phyloP scores from a whole-genome alignment of 2,888 invertebrate genomes.

The Hirtodrosophila alboralis region DNA sequence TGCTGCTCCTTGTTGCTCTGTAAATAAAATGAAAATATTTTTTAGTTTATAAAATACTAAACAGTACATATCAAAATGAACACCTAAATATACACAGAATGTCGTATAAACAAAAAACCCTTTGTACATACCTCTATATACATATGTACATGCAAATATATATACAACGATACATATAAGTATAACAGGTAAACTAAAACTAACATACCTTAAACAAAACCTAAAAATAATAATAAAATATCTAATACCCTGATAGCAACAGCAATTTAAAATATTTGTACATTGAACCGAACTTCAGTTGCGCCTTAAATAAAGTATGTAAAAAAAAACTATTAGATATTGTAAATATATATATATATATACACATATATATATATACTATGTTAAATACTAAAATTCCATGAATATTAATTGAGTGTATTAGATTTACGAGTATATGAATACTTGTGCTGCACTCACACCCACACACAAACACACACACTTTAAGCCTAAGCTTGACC shows the following conservation, averaged over 20 bases:
- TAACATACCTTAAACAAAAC: slow-evolving; percentile 7
- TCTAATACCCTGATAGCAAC: slow-evolving; percentile 15
- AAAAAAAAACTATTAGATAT: slow-evolving; percentile 38
- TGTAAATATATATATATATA: slow-evolving; percentile 60
- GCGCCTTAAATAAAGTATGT: slow-evolving; percentile 63
- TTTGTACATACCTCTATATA: slow-evolving; percentile 74
- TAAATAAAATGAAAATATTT: slow-evolving; percentile 55
- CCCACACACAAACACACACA: slow-evolving; percentile 42
- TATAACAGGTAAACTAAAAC: slow-evolving; percentile 6
- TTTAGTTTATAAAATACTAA: slow-evolving; percentile 67
- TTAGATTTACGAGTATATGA: slow-evolving; percentile 7
- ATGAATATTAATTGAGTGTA: slow-evolving; percentile 55
- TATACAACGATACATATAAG: slow-evolving; percentile 39
- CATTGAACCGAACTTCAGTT: slow-evolving; percentile 67
- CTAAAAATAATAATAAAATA: slow-evolving; percentile 9
- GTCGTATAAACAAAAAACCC: slow-evolving; percentile 48
- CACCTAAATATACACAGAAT: slow-evolving; percentile 80
- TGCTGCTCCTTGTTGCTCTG: slow-evolving; percentile 33
- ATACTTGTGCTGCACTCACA: slow-evolving; percentile 2
- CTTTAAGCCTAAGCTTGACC: slow-evolving; percentile 70
- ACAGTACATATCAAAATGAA: slow-evolving; percentile 83
- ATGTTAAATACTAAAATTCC: slow-evolving; percentile 25
- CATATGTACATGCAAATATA: slow-evolving; percentile 60
- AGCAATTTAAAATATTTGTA: slow-evolving; percentile 47
- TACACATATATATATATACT: no score